A percentile compares a stretch with the other conserved stretches of the same genome.
These are phyloP conservation scores for Streblospio benedicti DNA, from an alignment of 1,140 invertebrate genomes.

Conservation along the genomic window DNA sequence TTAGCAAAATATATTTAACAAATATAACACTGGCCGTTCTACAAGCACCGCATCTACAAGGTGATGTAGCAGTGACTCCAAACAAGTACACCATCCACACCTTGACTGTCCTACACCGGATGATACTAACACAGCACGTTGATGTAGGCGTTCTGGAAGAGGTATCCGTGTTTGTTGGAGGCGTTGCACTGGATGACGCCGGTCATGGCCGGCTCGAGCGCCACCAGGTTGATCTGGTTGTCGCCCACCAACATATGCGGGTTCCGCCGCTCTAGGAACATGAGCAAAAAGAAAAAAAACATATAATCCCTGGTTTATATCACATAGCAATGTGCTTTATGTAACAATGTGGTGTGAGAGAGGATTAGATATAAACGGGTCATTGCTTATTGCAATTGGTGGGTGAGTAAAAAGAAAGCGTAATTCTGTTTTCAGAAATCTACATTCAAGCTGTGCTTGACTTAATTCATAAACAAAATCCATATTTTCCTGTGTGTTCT, in stretches of 20 bases:
- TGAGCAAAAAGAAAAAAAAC: background rate
- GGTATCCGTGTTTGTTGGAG: conserved; percentile 93
- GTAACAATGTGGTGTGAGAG: too few relatives aligned
- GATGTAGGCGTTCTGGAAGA: conserved; percentile 94
- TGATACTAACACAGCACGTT: conserved; percentile 76
- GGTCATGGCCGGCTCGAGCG: conserved; percentile 75
- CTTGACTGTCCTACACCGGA: background rate
- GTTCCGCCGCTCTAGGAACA: conserved; percentile 17
- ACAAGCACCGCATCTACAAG: background rate
- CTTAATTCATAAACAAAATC: too few relatives aligned
- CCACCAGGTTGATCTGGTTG: conserved; percentile 55
- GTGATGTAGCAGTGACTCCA: too few relatives aligned
- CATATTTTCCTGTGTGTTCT: too few relatives aligned
- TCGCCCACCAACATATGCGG: conserved; percentile 63
- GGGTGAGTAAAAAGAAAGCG: too few relatives aligned
- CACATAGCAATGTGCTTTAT: too few relatives aligned
- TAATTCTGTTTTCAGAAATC: too few relatives aligned
- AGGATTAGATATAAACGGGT: too few relatives aligned
- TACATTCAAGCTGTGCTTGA: too few relatives aligned
- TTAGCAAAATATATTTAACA: background rate
- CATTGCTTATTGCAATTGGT: too few relatives aligned
- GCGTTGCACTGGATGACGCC: conserved; percentile 98
- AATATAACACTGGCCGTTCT: background rate
- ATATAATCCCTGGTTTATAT: too few relatives aligned
- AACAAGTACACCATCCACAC: background rate